Conservation (phyloP, 2,888 invertebrate genomes). For the Halictus quadricinctus region DNA sequence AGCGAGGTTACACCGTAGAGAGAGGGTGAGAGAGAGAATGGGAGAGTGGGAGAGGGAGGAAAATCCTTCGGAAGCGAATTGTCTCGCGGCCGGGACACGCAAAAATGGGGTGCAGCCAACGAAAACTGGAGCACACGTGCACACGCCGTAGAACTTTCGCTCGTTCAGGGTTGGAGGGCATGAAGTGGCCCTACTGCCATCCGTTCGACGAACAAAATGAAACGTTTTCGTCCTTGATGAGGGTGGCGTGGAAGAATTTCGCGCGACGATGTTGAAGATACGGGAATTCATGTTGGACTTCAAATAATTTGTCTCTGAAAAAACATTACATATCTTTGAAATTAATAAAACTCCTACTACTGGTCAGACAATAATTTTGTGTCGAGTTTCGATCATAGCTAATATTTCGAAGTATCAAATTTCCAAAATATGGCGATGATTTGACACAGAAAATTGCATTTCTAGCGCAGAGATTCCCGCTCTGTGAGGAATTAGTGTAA, state of each 20-base stretch:
- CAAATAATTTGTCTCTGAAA: too few species aligned
- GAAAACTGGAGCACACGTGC: slow-evolving; percentile 44
- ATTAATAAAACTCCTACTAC: too few species aligned
- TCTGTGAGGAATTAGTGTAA: neutral
- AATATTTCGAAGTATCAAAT: neutral
- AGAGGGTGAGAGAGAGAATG: neutral
- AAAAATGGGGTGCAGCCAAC: neutral
- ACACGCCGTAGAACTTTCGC: slow-evolving; percentile 36
- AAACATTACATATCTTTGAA: too few species aligned
- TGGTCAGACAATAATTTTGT: too few species aligned
- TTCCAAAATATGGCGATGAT: accelerated
- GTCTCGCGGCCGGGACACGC: slow-evolving; percentile 35
- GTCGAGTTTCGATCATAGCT: neutral
- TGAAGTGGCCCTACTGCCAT: slow-evolving; percentile 9
- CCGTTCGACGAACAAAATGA: neutral
- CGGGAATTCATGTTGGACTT: too few species aligned
- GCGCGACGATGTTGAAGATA: neutral
- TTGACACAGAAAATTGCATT: neutral
- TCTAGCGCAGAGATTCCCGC: neutral
- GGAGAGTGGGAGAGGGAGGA: neutral
- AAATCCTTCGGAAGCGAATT: slow-evolving; percentile 48
- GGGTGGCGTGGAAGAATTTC: neutral
- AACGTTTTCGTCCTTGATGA: neutral
- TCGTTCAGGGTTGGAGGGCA: slow-evolving; percentile 35
- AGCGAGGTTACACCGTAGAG: neutral